These are phyloP conservation scores for Chelon auratus DNA, from an alignment of 2,797 vertebrate genomes.

Conservation along the genomic window DNA sequence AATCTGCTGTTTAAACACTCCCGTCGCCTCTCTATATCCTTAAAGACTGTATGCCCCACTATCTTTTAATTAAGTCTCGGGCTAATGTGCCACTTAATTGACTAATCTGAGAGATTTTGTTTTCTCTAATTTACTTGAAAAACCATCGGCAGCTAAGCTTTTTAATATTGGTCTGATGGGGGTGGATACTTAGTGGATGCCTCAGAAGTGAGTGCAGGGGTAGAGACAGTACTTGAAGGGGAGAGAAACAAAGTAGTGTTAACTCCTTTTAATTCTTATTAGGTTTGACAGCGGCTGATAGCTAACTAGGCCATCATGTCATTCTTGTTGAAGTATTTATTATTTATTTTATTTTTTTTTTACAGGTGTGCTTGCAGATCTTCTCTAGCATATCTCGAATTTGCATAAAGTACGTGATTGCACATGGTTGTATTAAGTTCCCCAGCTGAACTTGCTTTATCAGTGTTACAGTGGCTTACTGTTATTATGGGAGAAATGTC, in stretches of 20 bases:
- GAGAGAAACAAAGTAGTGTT: slow-evolving; percentile 72
- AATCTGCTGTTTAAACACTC: slow-evolving; percentile 88
- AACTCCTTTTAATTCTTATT: slow-evolving; percentile 72
- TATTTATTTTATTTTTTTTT: slow-evolving; percentile 15
- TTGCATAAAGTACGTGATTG: slow-evolving; percentile 41
- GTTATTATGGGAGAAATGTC: slow-evolving; percentile 18
- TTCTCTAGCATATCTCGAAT: slow-evolving; percentile 21
- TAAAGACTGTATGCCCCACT: slow-evolving; percentile 82
- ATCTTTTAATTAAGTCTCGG: slow-evolving; percentile 89
- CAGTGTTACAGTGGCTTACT: background rate
- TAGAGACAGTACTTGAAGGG: slow-evolving; percentile 61
- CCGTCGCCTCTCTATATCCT: slow-evolving; percentile 78
- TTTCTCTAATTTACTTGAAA: slow-evolving; percentile 89
- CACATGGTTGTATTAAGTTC: slow-evolving; percentile 22
- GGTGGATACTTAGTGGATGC: slow-evolving; percentile 72
- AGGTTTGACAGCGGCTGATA: slow-evolving; percentile 65
- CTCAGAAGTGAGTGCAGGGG: slow-evolving; percentile 70
- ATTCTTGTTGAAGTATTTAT: slow-evolving; percentile 43
- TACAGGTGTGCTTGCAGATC: slow-evolving; percentile 40
- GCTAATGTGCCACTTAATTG: slow-evolving; percentile 90
- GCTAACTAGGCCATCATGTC: slow-evolving; percentile 57
- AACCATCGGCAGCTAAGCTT: slow-evolving; percentile 82
- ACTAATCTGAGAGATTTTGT: slow-evolving; percentile 89
- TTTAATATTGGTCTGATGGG: slow-evolving; percentile 80
- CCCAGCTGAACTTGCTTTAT: slow-evolving; percentile 21